These are phyloP conservation scores for Villa cingulata DNA, from an alignment of 2,888 invertebrate genomes.

Conservation along the genomic window DNA sequence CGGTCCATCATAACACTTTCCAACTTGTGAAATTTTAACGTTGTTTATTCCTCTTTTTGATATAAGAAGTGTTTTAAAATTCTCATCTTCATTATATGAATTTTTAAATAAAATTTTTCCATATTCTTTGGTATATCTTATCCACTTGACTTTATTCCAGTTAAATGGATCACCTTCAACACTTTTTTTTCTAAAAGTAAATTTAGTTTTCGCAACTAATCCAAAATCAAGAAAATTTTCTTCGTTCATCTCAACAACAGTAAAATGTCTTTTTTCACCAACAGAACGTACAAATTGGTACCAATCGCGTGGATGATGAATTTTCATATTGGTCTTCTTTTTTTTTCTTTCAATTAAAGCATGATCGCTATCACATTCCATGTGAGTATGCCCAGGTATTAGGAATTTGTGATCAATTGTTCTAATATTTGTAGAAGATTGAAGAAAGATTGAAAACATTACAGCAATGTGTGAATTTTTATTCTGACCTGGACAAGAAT, in stretches of 20 bases:
- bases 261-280: background rate
- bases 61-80: background rate
- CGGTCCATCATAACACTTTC: no score
- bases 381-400: no score
- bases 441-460: no score
- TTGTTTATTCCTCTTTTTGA: background rate
- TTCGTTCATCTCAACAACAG: background rate
- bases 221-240: background rate
- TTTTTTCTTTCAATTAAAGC: background rate
- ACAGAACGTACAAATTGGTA: background rate
- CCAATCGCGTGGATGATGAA: background rate
- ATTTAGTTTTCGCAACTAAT: background rate
- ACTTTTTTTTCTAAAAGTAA: background rate
- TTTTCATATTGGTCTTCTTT: background rate
- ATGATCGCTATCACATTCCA: background rate
- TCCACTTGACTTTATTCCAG: background rate
- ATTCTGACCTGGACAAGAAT: no score
- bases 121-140: background rate
- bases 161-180: rapidly evolving
- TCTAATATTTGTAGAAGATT: no score
- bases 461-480: no score
- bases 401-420: no score
- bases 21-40: no score
- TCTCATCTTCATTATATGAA: background rate
- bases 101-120: background rate